These are phyloP conservation scores for Oxyruncus cristatus DNA, from an alignment of 2,113 vertebrate species.

Conservation along the genomic window DNA sequence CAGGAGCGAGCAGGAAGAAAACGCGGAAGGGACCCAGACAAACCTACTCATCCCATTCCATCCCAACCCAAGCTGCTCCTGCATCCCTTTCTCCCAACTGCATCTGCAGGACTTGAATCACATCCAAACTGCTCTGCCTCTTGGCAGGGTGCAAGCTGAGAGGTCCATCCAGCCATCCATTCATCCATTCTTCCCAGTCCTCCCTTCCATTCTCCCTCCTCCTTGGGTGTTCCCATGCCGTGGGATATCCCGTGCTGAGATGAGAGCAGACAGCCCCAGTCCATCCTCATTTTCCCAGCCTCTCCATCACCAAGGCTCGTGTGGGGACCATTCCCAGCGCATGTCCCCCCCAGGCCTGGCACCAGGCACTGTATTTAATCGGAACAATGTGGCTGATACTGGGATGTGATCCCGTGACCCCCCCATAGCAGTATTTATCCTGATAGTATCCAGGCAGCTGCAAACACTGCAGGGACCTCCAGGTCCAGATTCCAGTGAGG, in stretches of 20 bases:
- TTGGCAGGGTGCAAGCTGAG: rapidly evolving
- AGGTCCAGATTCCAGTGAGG: rapidly evolving
- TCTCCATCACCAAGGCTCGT: neutral
- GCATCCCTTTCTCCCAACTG: rapidly evolving
- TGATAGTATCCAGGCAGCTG: constrained; percentile 55
- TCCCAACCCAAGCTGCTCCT: neutral
- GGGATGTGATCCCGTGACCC: neutral
- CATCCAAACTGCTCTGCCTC: neutral
- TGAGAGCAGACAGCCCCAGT: neutral
- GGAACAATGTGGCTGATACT: neutral
- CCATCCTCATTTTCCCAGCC: rapidly evolving
- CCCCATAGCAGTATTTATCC: constrained; percentile 1
- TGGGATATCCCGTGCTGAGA: neutral
- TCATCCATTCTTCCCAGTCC: neutral
- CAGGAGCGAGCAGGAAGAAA: neutral
- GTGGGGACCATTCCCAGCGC: rapidly evolving
- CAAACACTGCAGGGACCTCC: neutral
- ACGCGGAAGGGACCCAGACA: neutral
- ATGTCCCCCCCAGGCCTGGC: neutral
- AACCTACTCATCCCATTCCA: neutral
- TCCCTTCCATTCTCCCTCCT: neutral
- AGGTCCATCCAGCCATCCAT: neutral
- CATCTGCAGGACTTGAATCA: rapidly evolving
- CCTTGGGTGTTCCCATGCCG: neutral
- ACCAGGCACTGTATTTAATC: neutral